Percentiles rank a stretch among this genome's conserved stretches.
Conservation (phyloP, 2,113 vertebrate species). For the Aegotheles bennettii region DNA sequence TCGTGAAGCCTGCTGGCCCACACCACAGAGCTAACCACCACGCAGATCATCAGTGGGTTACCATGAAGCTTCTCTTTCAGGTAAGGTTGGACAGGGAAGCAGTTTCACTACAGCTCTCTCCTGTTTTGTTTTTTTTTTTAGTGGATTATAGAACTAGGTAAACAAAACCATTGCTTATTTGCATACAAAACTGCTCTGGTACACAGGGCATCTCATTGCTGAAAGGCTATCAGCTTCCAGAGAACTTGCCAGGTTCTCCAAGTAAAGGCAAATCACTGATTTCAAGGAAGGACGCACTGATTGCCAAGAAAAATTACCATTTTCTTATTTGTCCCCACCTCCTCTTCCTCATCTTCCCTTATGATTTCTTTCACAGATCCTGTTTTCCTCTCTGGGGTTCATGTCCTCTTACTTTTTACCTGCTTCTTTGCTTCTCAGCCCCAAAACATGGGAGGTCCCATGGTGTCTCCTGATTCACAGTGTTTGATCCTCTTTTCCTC, state of each 20-base stretch:
- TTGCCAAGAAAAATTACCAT: background rate
- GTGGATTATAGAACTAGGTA: background rate
- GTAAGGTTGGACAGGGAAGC: rapidly evolving
- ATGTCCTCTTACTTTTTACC: background rate
- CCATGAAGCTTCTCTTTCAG: background rate
- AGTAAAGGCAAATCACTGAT: background rate
- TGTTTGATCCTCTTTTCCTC: background rate
- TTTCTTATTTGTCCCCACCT: background rate
- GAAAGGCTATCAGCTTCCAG: background rate
- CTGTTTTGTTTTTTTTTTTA: background rate
- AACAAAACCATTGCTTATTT: background rate
- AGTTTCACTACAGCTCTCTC: background rate
- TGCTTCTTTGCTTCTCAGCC: background rate
- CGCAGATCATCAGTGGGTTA: rapidly evolving
- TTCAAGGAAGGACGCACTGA: background rate
- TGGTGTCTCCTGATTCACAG: background rate
- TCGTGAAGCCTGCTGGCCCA: rapidly evolving
- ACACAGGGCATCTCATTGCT: background rate
- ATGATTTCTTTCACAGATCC: background rate
- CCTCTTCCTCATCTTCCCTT: background rate
- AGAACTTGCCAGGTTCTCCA: background rate
- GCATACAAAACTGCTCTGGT: background rate
- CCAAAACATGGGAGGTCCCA: background rate
- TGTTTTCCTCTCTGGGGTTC: background rate
- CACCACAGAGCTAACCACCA: rapidly evolving